Evolutionary conservation across 2,113 vertebrate genomes (phyloP), one percentile per base, ranked within the genome.

Genomic region (Pandion haliaetus): DNA sequence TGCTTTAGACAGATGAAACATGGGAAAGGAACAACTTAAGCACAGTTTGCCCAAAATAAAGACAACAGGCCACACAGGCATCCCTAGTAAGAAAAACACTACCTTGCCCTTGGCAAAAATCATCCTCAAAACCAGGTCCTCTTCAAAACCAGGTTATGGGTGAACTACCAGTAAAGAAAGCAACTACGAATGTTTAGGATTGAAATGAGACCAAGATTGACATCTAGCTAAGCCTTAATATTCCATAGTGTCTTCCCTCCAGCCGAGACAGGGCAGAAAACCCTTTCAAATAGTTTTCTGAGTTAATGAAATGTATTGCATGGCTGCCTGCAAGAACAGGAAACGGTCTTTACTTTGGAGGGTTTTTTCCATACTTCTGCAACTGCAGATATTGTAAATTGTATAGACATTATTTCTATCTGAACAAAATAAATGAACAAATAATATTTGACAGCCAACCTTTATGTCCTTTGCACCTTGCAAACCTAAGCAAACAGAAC

Each of bases 181-280:
- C 9, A 82, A 20, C 21, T 26, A 54, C 0, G 0, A 52, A 57
- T 36, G 5, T 34, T 62, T 19, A 58, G 13, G 47, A 76, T 3
- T 71, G 18, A 86, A 88, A 66, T 19, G 3, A 47, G 3, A 79
- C 2, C 24, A 49, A 71, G 42, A 82, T 59, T 66, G 36, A 8
- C 34, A 74, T 20, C 36, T 52, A 36, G 14, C 38, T 83, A 82
- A 88, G 21, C 3, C 57, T 59, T 21, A 28, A 28, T 28, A 12
- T 5, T 78, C 34, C 32, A 55, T 25, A 47, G 6, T 3, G 17
- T 59, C 12, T 67, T 76, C 12, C 18, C 19, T 15, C 25, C 40
- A 34, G 25, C 5, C 90, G 47, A 58, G 16, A 31, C 6, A 55
- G 38, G 38, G 18, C 8, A 67, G 49, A 80, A 91, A 86, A 47